Evolutionary conservation across 2,888 invertebrate species (phyloP).

Genomic region (Ethmia dodecea): DNA sequence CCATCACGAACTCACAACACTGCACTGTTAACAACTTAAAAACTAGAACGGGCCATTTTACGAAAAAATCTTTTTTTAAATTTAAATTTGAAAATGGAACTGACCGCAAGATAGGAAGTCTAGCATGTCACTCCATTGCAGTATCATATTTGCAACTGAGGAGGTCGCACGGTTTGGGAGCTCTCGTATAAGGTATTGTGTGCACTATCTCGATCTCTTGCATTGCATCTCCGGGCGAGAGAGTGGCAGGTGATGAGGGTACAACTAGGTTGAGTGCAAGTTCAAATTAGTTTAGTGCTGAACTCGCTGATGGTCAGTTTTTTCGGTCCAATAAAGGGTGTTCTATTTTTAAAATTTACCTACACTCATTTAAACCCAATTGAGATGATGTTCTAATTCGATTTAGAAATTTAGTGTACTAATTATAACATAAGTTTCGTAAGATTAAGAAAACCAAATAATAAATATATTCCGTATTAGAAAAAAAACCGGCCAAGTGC

Average conservation of each 20-base stretch:
- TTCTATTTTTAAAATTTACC: too few relatives aligned
- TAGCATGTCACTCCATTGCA: conserved; percentile 72
- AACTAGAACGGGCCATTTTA: background rate
- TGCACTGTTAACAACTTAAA: background rate
- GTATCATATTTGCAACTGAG: conserved; percentile 68
- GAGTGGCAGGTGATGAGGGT: conserved; percentile 21
- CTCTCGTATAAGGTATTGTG: conserved; percentile 38
- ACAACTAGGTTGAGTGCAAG: conserved; percentile 43
- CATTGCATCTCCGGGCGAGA: conserved; percentile 29
- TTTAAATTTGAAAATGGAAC: conserved; percentile 37
- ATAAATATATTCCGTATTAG: too few relatives aligned
- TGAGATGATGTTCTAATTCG: too few relatives aligned
- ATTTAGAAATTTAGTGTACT: too few relatives aligned
- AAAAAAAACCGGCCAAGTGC: too few relatives aligned
- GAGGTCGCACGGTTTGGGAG: conserved; percentile 46
- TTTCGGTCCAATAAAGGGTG: too few relatives aligned
- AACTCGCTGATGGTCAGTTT: conserved; percentile 17
- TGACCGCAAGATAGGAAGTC: conserved; percentile 67
- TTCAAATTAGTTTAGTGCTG: conserved; percentile 43
- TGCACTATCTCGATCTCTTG: conserved; percentile 49
- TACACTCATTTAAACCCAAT: too few relatives aligned
- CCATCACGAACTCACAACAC: conserved; percentile 2
- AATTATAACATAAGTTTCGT: too few relatives aligned
- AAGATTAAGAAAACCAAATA: too few relatives aligned
- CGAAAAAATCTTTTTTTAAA: background rate